Evolutionary conservation across 2,888 invertebrate species (phyloP).

Genomic region (Pomacea canaliculata): DNA sequence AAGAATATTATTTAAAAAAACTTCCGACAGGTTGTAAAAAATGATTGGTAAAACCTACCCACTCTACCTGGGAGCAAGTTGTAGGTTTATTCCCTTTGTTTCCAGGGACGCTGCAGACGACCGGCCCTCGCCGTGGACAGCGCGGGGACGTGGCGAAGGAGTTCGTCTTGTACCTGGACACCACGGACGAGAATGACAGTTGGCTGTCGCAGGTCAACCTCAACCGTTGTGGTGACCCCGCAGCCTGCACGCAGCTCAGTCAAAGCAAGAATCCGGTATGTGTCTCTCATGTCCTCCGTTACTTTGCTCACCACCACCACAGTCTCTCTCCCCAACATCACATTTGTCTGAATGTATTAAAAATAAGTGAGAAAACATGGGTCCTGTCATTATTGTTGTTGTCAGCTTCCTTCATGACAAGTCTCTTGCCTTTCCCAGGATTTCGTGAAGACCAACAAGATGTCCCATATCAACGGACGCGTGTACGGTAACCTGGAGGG

Average conservation of each 20-base stretch:
- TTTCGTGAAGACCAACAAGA: conserved; percentile 49
- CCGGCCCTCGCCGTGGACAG: conserved; percentile 8
- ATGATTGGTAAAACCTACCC: too few relatives aligned
- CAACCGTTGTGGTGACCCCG: conserved; percentile 29
- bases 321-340: too few relatives aligned
- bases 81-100: too few relatives aligned
- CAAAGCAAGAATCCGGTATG: not conserved
- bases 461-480: conserved; percentile 47
- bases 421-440: not conserved
- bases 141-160: conserved; percentile 31
- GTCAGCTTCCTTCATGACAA: too few relatives aligned
- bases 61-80: too few relatives aligned
- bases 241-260: conserved; percentile 34
- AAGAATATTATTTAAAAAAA: too few relatives aligned
- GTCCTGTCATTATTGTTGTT: too few relatives aligned
- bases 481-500: conserved; percentile 45
- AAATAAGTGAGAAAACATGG: too few relatives aligned
- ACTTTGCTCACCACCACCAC: too few relatives aligned
- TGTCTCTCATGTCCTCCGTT: not conserved
- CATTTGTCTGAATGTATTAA: too few relatives aligned
- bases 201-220: conserved; percentile 33
- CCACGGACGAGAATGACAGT: conserved; percentile 32
- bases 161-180: conserved; percentile 32
- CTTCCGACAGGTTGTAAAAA: too few relatives aligned
- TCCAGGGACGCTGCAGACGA: not conserved